A percentile compares a stretch with the other conserved stretches of the same genome.
phyloP scores from a whole-genome alignment of 1,140 invertebrate species.

The Drosophila baimaii region DNA sequence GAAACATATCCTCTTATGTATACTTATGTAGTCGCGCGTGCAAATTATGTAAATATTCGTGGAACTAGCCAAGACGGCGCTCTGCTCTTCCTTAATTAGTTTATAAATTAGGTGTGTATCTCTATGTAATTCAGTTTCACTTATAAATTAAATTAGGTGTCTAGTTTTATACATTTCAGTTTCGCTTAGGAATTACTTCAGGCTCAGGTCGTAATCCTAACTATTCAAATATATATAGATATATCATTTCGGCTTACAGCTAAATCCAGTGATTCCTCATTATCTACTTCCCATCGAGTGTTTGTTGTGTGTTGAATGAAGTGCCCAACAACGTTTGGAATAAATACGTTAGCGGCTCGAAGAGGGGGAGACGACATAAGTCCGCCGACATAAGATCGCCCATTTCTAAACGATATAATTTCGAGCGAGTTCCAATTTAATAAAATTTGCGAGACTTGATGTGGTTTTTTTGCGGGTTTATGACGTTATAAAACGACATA shows the following conservation, averaged over 20 bases:
- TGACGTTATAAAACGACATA: too few relatives aligned
- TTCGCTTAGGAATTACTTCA: constrained; percentile 33
- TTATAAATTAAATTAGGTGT: constrained; percentile 4
- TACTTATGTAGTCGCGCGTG: background rate
- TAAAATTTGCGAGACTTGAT: too few relatives aligned
- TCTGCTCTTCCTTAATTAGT: background rate
- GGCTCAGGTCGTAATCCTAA: constrained; percentile 16
- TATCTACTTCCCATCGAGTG: background rate
- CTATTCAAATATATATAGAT: constrained; percentile 4
- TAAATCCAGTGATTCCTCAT: constrained; percentile 15
- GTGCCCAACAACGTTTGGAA: background rate
- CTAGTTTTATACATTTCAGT: constrained; percentile 29
- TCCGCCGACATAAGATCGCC: too few relatives aligned
- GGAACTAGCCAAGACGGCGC: background rate
- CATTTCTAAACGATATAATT: too few relatives aligned
- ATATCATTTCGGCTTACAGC: constrained; percentile 3
- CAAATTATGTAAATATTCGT: background rate
- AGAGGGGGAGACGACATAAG: too few relatives aligned
- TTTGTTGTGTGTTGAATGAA: background rate
- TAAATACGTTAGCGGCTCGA: too few relatives aligned
- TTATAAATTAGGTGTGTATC: constrained; percentile 20
- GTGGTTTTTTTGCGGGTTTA: too few relatives aligned
- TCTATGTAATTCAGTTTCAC: constrained; percentile 25
- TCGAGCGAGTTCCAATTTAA: too few relatives aligned
- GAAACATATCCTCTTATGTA: background rate